Evolutionary conservation across 1,140 invertebrate species (phyloP).

Genomic region (Drosophila arawakana): DNA sequence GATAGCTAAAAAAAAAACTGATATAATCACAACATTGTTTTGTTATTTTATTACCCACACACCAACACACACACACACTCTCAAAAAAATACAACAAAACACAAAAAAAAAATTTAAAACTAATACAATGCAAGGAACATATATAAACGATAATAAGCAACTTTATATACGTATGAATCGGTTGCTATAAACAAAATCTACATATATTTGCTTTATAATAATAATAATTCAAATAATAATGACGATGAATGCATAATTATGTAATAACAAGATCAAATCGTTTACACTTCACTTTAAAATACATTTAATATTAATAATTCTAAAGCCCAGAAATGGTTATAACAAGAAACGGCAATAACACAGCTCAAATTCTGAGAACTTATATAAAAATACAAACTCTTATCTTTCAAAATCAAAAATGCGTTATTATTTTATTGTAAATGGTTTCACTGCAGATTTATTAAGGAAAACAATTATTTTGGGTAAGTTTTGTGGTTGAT

Average conservation of each 20-base stretch:
- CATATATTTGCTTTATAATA: conserved; percentile 51
- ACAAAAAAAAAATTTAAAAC: not conserved
- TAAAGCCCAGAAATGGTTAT: conserved; percentile 64
- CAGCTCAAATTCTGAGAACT: conserved; percentile 82
- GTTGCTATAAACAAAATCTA: conserved; percentile 31
- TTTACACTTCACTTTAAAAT: conserved; percentile 73
- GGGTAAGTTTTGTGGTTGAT: too few species aligned
- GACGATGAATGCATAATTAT: conserved; percentile 29
- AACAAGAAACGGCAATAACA: conserved; percentile 72
- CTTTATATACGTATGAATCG: conserved; percentile 32
- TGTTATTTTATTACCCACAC: conserved; percentile 24
- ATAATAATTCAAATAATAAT: not conserved
- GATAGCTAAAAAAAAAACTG: not conserved
- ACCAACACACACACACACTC: not conserved
- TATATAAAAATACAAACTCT: conserved; percentile 82
- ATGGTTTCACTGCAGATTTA: too few species aligned
- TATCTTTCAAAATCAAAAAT: conserved; percentile 73
- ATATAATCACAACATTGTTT: conserved; percentile 37
- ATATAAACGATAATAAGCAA: conserved; percentile 12
- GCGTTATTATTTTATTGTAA: not conserved
- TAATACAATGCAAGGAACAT: too few species aligned
- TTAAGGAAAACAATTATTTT: too few species aligned
- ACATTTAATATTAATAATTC: conserved; percentile 80
- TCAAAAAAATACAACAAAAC: not conserved
- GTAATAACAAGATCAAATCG: conserved; percentile 52